Evolutionary conservation across 1,140 invertebrate genomes (phyloP).

Genomic region (Orchesella cincta): DNA sequence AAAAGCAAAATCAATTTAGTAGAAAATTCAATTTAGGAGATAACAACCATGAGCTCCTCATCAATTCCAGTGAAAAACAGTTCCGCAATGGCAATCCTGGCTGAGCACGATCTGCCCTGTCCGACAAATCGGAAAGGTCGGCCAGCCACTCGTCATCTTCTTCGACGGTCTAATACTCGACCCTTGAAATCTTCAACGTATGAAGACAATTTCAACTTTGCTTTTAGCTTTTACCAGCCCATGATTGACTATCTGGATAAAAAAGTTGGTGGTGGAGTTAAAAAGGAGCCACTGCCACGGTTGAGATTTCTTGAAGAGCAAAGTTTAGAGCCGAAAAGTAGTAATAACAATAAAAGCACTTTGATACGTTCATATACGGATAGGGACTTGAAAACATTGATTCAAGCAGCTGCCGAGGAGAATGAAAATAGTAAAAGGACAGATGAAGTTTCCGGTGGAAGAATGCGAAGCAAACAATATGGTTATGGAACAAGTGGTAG

Average conservation of each 20-base stretch:
- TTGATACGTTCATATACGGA: constrained; percentile 52
- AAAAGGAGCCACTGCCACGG: constrained; percentile 62
- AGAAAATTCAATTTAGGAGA: not conserved
- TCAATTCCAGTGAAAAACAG: constrained; percentile 11
- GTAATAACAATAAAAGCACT: not conserved
- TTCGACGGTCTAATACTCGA: not conserved
- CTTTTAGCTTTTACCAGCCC: constrained; percentile 49
- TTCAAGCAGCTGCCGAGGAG: constrained; percentile 63
- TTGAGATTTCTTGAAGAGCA: constrained; percentile 74
- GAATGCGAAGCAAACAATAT: constrained; percentile 7
- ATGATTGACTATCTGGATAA: constrained; percentile 70
- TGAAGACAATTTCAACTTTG: constrained; percentile 71
- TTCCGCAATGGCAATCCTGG: constrained; percentile 44
- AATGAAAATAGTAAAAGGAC: constrained; percentile 62
- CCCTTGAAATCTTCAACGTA: constrained; percentile 65
- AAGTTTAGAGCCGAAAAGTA: constrained; percentile 62
- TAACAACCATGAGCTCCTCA: not conserved
- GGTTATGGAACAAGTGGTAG: not conserved
- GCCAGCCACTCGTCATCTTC: not conserved
- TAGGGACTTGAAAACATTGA: constrained; percentile 65
- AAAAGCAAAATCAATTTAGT: not conserved
- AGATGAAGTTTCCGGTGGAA: constrained; percentile 17
- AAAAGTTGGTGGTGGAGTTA: constrained; percentile 51
- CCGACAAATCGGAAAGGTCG: constrained; percentile 4
- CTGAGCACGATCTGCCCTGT: constrained; percentile 28